Conservation (phyloP, 2,113 vertebrate genomes). For the rat (Rattus norvegicus) region GRCr8 NC_086025.1:53494001-53494500, state of each 20-base stretch:
- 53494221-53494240: neutral
- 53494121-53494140: slow-evolving; percentile 33
- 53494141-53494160: neutral
- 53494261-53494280: neutral
- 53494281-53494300: neutral
- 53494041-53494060: neutral
- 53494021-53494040: neutral
- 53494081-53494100: neutral
- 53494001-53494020: neutral
- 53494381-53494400: neutral
- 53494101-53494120: neutral
- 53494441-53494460: neutral
- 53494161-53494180: neutral
- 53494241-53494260: neutral
- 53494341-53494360: neutral
- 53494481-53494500: neutral
- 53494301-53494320: neutral
- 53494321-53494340: neutral
- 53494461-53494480: neutral
- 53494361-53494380: neutral
- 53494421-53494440: neutral
- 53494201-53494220: slow-evolving; percentile 29
- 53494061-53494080: neutral
- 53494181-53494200: neutral
- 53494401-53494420: neutral